A percentile compares a stretch with the other conserved stretches of the same genome.
Evolutionary conservation across 2,888 invertebrate genomes (phyloP).

Genomic region (Volucella bombylans): DNA sequence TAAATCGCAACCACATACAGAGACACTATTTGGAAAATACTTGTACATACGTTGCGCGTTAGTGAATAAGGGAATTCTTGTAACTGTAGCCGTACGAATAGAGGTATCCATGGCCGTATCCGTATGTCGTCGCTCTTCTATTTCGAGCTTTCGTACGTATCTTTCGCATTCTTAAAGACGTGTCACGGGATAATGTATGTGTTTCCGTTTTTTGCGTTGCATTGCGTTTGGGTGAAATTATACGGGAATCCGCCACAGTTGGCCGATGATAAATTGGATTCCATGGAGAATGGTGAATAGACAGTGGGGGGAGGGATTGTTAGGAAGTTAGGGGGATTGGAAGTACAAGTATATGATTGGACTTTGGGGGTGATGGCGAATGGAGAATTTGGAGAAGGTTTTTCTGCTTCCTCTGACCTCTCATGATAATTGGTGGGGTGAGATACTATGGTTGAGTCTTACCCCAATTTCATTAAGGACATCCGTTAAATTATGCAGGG

Average conservation of each 20-base stretch:
- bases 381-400: slow-evolving; percentile 14
- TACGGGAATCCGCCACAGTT: slow-evolving; percentile 70
- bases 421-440: slow-evolving; percentile 72
- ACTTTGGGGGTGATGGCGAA: neutral
- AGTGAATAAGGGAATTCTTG: neutral
- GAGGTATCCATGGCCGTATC: no score
- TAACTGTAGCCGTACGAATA: no score
- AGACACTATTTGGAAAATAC: neutral
- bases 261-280: slow-evolving; percentile 73
- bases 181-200: slow-evolving; percentile 73
- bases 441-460: slow-evolving; percentile 67
- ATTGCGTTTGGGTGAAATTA: slow-evolving; percentile 45
- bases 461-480: slow-evolving; percentile 81
- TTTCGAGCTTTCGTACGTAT: slow-evolving; percentile 45
- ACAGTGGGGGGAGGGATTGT: slow-evolving; percentile 1
- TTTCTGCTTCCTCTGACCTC: slow-evolving; percentile 52
- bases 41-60: slow-evolving; percentile 1
- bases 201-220: slow-evolving; percentile 60
- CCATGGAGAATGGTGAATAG: slow-evolving; percentile 25
- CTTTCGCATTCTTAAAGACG: slow-evolving; percentile 72
- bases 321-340: neutral
- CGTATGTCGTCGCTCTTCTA: slow-evolving; percentile 46
- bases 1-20: slow-evolving; percentile 3
- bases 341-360: no score
- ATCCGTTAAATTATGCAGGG: slow-evolving; percentile 81